Percentiles rank a stretch among this genome's conserved stretches.
Conservation (phyloP, 2,797 vertebrate genomes). For the Tinamus major region DNA sequence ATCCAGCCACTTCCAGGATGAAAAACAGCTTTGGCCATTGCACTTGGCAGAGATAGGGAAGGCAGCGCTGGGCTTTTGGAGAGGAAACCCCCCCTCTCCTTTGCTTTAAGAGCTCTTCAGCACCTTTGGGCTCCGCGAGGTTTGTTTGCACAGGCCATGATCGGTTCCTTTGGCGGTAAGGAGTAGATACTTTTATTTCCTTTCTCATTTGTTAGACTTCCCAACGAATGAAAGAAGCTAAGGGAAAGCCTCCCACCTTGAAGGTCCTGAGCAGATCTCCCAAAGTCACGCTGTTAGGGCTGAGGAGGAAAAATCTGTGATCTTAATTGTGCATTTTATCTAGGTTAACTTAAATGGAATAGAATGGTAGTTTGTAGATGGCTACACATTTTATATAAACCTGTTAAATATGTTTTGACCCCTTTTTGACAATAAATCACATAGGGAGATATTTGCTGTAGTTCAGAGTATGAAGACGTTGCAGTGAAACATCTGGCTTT, state of each 20-base stretch:
- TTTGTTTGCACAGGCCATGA: neutral
- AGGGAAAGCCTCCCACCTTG: neutral
- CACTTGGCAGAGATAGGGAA: neutral
- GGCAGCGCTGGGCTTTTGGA: neutral
- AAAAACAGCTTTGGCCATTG: neutral
- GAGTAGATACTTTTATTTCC: neutral
- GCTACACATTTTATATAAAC: constrained; percentile 64
- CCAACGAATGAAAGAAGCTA: neutral
- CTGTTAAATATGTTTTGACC: constrained; percentile 53
- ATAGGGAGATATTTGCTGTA: constrained; percentile 31
- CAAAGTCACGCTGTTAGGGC: neutral
- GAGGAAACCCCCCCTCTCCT: neutral
- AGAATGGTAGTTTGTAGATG: constrained; percentile 32
- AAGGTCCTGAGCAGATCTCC: neutral
- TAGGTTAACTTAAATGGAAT: constrained; percentile 31
- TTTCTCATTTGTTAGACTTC: neutral
- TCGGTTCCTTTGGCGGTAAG: neutral
- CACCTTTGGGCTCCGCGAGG: neutral
- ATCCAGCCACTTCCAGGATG: too few relatives aligned
- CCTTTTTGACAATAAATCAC: constrained; percentile 68
- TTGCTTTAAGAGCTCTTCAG: neutral
- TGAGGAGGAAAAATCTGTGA: constrained; percentile 20
- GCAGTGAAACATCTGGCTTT: constrained; percentile 79
- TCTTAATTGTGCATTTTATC: constrained; percentile 65
- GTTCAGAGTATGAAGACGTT: constrained; percentile 62